phyloP scores from a whole-genome alignment of 2,113 vertebrate genomes.

The Periophthalmus modestus region DNA sequence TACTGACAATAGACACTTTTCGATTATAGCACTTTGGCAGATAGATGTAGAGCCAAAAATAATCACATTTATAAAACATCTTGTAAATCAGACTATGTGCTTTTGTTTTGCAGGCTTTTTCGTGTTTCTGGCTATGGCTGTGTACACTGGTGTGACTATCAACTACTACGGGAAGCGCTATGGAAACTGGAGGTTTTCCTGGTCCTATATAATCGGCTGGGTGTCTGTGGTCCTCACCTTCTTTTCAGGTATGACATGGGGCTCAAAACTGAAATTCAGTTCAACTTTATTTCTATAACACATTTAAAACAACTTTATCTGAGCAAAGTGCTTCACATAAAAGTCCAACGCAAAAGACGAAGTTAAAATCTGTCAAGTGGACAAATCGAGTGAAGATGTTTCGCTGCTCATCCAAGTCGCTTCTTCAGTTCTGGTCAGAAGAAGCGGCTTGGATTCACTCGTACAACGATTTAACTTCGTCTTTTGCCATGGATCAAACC shows the following conservation, averaged over 20 bases:
- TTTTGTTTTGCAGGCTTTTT: conserved; percentile 63
- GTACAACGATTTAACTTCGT: no score
- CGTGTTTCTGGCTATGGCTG: conserved; percentile 75
- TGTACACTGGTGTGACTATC: conserved; percentile 74
- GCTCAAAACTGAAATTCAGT: not conserved
- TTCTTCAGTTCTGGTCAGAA: no score
- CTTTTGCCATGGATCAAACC: no score
- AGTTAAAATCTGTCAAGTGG: no score
- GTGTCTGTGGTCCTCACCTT: conserved; percentile 75
- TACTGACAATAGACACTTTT: not conserved
- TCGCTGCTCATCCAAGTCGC: no score
- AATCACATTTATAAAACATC: conserved; percentile 1
- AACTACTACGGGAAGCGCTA: conserved; percentile 75
- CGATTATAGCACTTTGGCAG: conserved; percentile 9
- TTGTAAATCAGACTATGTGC: not conserved
- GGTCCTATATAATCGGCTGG: conserved; percentile 77
- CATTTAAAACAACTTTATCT: no score
- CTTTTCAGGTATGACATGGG: conserved; percentile 70
- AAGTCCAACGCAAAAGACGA: no score
- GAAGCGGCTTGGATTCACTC: no score
- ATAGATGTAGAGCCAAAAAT: conserved; percentile 4
- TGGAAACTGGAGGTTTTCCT: conserved; percentile 77
- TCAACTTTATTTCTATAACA: no score
- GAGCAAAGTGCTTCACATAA: no score
- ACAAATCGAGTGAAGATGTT: no score